Base-by-base conservation (phyloP, 2,888 invertebrate species). In the Thymelicus lineola region DNA sequence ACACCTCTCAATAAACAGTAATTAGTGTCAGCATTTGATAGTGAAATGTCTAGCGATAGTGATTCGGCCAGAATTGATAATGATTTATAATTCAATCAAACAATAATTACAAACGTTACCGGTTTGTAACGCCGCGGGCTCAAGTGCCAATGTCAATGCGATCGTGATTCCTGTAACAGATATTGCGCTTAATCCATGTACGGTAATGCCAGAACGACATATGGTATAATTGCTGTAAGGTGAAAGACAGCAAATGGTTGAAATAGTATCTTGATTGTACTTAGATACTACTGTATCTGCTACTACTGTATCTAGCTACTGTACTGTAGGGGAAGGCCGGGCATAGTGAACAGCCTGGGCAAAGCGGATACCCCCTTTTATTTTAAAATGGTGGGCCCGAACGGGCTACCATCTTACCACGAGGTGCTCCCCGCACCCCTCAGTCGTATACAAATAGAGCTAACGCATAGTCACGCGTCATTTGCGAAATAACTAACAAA, bases 141-240 rank as follows among this genome's bases (percentile, higher is more conserved):
- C 70, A 80, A 69, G 77, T 76, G 76, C 75, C 84, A 85, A 82
- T 85, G 82, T 83, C 85, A 84, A 77, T 78, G 80, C 68, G 73
- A 72, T 66, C 57, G 69, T 67, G 55, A 72, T 62, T 48, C 35
- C 15, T 48, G 9, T 28, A 20, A 1, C 4, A 28, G 5, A 10
- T 55, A 42, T 42, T 12, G 20, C 14, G 12, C 14, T 55, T 12
- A 55, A 55, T 28, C 20, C 55, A 28, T 28, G 48, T 55, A 28
- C 0, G 14, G 55, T 55, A 12, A 20, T 12, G 20, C 55, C 5
- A 55, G 14, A 28, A 15, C 28, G 55, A 20, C 55, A 28, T 12
- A 12, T 14, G 6, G 14, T 50, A 17, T 42, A 10, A 42, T 10
- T 28, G 28, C 28, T 28, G 28, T 5, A 45, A 45, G 45, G 45